Base-by-base conservation (phyloP, 2,888 invertebrate genomes). In the Parnassius orleans region DNA sequence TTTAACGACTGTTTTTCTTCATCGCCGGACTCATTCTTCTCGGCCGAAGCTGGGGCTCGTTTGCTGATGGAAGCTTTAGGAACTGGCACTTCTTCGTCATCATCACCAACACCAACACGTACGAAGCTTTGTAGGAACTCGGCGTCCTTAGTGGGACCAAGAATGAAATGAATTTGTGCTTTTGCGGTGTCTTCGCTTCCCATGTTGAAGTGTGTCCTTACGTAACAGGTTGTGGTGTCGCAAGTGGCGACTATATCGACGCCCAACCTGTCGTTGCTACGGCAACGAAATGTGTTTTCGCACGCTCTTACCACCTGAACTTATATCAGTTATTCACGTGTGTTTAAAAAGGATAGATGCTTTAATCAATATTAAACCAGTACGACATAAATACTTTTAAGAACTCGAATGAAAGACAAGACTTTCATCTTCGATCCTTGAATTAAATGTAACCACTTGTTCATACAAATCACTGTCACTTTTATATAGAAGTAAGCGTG, bases 101-200 rank as follows among this genome's bases (percentile, higher is more conserved):
- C 92, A 41, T 93, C 92, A 2, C 93, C 93, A 9, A 93, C 85
- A 42, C 94, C 95, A 15, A 95, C 93, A 57, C 96, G 92, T 14
- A 96, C 95, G 79, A 95, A 97, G 79, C 96, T 96, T 86, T 96
- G 96, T 15, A 97, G 81, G 72, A 96, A 93, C 78, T 96, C 96
- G 12, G 95, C 94, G 70, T 95, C 94, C 75, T 95, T 93, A 53
- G 94, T 93, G 43, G 94, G 92, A 60, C 94, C 94, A n/a, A 95
- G 85, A 57, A 95, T 94, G 65, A 93, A 93, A 55, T 92, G 92
- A 48, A 92, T 90, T 69, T 92, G 92, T 33, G 88, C 88, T 75
- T 86, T 87, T 15, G 86, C 92, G 65, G 81, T 84, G 56, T 88
- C 88, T 65, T 81, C 78, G 65, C 68, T 81, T 58, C 85, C 84